phyloP scores from a whole-genome alignment of 1,140 invertebrate species.

The Polypedilum pembai region DNA sequence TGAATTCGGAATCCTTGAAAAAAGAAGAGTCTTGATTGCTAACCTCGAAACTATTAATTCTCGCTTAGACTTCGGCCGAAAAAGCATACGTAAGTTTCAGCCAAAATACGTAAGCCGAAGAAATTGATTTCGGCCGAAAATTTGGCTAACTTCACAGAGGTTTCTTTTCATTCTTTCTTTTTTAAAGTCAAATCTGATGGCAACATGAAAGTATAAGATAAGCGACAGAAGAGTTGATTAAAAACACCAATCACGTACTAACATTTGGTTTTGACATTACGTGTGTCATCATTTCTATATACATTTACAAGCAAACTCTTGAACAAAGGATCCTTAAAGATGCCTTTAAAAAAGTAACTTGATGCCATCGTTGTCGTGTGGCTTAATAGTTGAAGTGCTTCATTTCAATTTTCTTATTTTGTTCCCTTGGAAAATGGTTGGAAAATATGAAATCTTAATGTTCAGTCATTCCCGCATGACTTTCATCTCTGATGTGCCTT shows the following conservation, averaged over 20 bases:
- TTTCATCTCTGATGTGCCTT: constrained; percentile 18
- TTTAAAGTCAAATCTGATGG: constrained; percentile 4
- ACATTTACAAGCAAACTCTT: neutral
- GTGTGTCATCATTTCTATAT: constrained; percentile 18
- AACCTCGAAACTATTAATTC: too few relatives aligned
- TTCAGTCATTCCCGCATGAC: neutral
- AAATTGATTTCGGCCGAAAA: too few relatives aligned
- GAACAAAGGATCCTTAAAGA: too few relatives aligned
- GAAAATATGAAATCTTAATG: neutral
- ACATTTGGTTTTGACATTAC: constrained; percentile 27
- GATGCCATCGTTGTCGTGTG: neutral
- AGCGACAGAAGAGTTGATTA: neutral
- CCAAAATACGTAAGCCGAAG: too few relatives aligned
- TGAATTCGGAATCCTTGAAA: too few relatives aligned
- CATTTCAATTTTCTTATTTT: constrained; percentile 5
- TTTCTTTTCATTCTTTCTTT: neutral
- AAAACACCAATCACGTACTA: constrained; percentile 22
- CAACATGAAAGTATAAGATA: constrained; percentile 8
- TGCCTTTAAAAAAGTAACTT: too few relatives aligned
- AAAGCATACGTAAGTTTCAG: too few relatives aligned
- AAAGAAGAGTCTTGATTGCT: too few relatives aligned
- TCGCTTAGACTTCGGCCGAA: too few relatives aligned
- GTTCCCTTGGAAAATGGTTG: neutral
- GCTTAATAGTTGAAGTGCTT: neutral
- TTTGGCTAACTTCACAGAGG: too few relatives aligned